Evolutionary conservation across 2,797 vertebrate species (phyloP).

Genomic region (Ctenopoma multispine): DNA sequence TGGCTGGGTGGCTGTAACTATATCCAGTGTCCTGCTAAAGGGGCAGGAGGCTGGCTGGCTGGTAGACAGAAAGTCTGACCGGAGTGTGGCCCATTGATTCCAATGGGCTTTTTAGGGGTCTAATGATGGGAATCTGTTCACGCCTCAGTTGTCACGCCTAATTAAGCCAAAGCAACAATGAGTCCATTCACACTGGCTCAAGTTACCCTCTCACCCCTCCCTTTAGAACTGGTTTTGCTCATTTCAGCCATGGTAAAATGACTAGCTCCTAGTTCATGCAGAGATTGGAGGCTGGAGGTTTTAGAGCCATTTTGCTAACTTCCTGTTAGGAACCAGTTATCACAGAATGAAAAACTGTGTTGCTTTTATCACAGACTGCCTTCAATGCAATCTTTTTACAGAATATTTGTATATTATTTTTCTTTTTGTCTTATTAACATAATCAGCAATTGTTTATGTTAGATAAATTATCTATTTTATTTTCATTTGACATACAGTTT

Average conservation of each 20-base stretch:
- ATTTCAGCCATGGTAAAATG: constrained; percentile 50
- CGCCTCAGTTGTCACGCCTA: constrained; percentile 88
- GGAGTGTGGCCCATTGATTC: constrained; percentile 87
- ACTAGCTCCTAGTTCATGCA: constrained; percentile 37
- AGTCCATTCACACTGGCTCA: constrained; percentile 89
- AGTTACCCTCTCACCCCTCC: constrained; percentile 77
- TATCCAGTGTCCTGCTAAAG: constrained; percentile 79
- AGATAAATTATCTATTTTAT: not conserved
- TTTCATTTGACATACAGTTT: not conserved
- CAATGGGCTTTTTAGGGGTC: constrained; percentile 88
- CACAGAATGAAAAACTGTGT: not conserved
- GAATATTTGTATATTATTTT: not conserved
- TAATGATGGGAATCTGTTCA: constrained; percentile 91
- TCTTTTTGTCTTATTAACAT: not conserved
- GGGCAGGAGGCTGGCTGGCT: constrained; percentile 75
- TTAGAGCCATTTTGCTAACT: constrained; percentile 30
- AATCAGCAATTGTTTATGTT: not conserved
- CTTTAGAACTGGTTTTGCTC: constrained; percentile 60
- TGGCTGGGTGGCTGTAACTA: constrained; percentile 80
- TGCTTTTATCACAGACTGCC: not conserved
- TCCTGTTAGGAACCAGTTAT: not conserved
- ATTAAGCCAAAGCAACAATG: constrained; percentile 88
- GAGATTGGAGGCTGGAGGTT: constrained; percentile 28
- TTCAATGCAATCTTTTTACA: not conserved
- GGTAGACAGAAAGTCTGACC: constrained; percentile 87